These are phyloP conservation scores for Protonemura montana DNA, from an alignment of 2,888 invertebrate species.

Conservation along the genomic window DNA sequence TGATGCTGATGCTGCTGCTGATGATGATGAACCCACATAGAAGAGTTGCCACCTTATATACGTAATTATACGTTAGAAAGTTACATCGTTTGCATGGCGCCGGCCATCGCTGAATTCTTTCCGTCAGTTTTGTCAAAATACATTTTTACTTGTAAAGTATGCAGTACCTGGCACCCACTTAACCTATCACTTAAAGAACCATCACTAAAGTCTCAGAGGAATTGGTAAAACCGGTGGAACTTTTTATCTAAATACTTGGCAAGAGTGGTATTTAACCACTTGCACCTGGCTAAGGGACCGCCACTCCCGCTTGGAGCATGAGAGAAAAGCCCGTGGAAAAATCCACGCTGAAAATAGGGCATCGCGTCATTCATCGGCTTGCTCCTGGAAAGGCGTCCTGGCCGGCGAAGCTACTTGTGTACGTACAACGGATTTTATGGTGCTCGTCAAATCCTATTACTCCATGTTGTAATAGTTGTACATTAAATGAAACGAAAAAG, in stretches of 20 bases:
- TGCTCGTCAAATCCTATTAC: neutral
- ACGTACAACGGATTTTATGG: neutral
- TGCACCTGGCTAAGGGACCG: neutral
- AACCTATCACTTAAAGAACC: neutral
- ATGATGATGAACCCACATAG: neutral
- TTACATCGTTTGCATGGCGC: neutral
- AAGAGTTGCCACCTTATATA: no score
- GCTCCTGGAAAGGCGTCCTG: neutral
- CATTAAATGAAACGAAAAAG: neutral
- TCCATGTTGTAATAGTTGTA: neutral
- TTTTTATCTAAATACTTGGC: neutral
- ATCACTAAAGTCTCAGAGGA: neutral
- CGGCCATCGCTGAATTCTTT: no score
- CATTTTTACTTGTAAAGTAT: no score
- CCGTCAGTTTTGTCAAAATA: no score
- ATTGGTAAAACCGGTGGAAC: neutral
- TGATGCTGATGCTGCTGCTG: neutral
- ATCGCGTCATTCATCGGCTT: neutral
- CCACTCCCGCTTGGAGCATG: neutral
- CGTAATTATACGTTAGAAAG: neutral
- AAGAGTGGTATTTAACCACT: neutral
- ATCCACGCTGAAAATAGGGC: neutral
- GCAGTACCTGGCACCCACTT: neutral
- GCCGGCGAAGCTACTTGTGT: neutral
- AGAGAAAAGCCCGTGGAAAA: neutral